Evolutionary conservation across 2,888 invertebrate species (phyloP).

Genomic region (Plebejus anna): DNA sequence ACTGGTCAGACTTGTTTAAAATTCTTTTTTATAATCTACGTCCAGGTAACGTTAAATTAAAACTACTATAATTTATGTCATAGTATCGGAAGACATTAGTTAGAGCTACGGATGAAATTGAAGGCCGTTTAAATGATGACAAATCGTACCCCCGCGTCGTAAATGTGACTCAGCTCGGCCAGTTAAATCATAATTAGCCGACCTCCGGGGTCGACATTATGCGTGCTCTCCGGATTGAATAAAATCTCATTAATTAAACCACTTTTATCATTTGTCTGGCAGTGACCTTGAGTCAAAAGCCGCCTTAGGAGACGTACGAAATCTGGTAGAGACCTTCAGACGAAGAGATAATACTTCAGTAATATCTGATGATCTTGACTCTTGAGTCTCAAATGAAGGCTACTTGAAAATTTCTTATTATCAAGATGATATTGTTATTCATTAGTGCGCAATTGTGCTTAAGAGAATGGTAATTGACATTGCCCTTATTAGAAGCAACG

Average conservation of each 20-base stretch:
- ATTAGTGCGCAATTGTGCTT: not conserved
- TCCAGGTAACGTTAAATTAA: not conserved
- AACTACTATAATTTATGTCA: not conserved
- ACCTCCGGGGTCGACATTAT: conserved; percentile 62
- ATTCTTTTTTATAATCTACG: not conserved
- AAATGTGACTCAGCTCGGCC: conserved; percentile 49
- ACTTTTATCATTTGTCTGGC: conserved; percentile 29
- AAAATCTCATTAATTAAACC: conserved; percentile 35
- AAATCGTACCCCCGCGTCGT: conserved; percentile 33
- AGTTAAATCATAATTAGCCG: conserved; percentile 54
- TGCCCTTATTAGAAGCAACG: not conserved
- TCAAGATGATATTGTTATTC: not conserved
- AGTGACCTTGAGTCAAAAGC: not conserved
- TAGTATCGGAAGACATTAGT: conserved; percentile 13
- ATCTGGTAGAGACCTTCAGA: not conserved
- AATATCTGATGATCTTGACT: not conserved
- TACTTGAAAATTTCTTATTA: too few species aligned
- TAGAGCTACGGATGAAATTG: conserved; percentile 29
- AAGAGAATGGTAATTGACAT: conserved; percentile 5
- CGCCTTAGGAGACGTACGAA: not conserved
- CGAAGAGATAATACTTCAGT: not conserved
- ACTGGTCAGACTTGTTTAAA: not conserved
- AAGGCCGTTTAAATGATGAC: conserved; percentile 30
- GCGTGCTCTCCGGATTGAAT: conserved; percentile 43
- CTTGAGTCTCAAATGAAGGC: not conserved